phyloP scores from a whole-genome alignment of 2,888 invertebrate species.

The Acleris sparsana region DNA sequence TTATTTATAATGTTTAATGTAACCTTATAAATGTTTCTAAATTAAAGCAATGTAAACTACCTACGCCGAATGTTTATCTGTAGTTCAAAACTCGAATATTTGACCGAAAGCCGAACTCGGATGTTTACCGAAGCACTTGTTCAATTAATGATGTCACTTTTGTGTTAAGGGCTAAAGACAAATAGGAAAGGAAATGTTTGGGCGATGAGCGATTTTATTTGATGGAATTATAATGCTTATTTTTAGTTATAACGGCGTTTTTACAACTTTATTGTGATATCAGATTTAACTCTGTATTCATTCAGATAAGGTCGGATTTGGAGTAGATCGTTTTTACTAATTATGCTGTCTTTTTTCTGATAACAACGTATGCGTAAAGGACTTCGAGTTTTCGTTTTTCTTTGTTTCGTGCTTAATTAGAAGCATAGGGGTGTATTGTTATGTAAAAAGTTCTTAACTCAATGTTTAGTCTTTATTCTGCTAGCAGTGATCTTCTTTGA shows the following conservation, averaged over 20 bases:
- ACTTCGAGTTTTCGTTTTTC: background rate
- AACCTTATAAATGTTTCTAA: too few relatives aligned
- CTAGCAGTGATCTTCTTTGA: too few relatives aligned
- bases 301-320: too few relatives aligned
- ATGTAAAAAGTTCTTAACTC: too few relatives aligned
- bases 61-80: constrained; percentile 1
- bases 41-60: too few relatives aligned
- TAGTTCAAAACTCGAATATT: background rate
- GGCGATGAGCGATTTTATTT: constrained; percentile 12
- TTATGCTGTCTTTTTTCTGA: too few relatives aligned
- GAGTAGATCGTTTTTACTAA: too few relatives aligned
- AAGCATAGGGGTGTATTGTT: background rate
- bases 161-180: constrained; percentile 18
- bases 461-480: too few relatives aligned
- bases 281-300: too few relatives aligned
- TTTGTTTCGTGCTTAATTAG: background rate
- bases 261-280: too few relatives aligned
- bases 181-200: constrained; percentile 12
- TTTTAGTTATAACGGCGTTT: background rate
- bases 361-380: constrained; percentile 10
- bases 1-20: too few relatives aligned
- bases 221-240: constrained; percentile 15
- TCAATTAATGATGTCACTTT: constrained; percentile 24
- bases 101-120: background rate
- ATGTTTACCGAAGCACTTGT: constrained; percentile 14